Evolutionary conservation across 2,888 invertebrate genomes (phyloP).

Genomic region (Galerucella calmariensis): DNA sequence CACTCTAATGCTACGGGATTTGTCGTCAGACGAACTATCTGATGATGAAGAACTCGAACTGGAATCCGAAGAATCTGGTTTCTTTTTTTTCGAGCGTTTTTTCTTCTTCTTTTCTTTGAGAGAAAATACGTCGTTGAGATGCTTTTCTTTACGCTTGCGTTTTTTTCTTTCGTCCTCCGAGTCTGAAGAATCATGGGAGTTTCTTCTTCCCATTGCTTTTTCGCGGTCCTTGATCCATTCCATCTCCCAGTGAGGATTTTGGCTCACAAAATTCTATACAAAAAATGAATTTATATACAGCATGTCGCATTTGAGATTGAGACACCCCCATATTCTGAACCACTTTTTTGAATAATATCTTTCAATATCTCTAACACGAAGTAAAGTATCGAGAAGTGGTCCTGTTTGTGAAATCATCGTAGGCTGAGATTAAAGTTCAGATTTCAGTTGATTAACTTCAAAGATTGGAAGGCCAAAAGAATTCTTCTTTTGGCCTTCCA

Average conservation of each 20-base stretch:
- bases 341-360: no score
- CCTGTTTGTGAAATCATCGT: no score
- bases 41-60: conserved; percentile 65
- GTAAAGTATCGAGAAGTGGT: no score
- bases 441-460: no score
- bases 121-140: conserved; percentile 45
- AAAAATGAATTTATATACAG: conserved; percentile 1
- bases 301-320: no score
- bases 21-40: conserved; percentile 64
- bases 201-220: conserved; percentile 58
- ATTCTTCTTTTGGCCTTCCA: no score
- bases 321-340: no score
- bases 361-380: no score
- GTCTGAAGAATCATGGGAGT: conserved; percentile 46
- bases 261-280: conserved; percentile 79
- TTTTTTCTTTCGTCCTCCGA: conserved; percentile 48
- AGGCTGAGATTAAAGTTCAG: no score
- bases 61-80: conserved; percentile 59
- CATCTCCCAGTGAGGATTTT: conserved; percentile 88
- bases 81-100: conserved; percentile 61
- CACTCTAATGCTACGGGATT: conserved; percentile 72
- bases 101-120: conserved; percentile 69
- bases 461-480: no score
- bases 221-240: conserved; percentile 87
- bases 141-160: conserved; percentile 53